A percentile compares a stretch with the other conserved stretches of the same genome.
Conservation (phyloP, 2,113 vertebrate genomes). For the Ptilorrhoa leucosticta region DNA sequence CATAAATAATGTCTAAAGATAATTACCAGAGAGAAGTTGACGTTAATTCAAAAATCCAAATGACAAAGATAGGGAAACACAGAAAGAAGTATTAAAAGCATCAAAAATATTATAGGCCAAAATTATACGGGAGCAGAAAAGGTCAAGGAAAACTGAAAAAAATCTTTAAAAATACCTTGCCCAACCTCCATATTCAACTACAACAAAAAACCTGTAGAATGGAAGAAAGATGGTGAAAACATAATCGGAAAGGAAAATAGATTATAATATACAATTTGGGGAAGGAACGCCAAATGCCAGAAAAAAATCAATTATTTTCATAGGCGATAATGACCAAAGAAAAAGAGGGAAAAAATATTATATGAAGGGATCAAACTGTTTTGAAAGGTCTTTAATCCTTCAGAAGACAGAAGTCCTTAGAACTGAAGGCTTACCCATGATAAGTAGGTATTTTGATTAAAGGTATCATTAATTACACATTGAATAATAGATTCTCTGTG, state of each 20-base stretch:
- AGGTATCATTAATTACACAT: not conserved
- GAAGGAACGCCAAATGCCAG: not conserved
- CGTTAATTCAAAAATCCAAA: not conserved
- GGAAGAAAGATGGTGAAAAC: not conserved
- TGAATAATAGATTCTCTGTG: not conserved
- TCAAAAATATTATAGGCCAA: not conserved
- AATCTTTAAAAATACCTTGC: not conserved
- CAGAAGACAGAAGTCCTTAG: not conserved
- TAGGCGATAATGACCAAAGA: not conserved
- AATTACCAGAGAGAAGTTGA: not conserved
- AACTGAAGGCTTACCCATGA: not conserved
- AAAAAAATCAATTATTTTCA: not conserved
- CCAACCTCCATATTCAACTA: not conserved
- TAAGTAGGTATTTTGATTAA: not conserved
- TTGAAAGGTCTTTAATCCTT: not conserved
- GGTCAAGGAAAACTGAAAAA: not conserved
- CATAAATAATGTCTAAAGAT: not conserved
- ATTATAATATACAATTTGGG: not conserved
- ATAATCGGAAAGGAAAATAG: not conserved
- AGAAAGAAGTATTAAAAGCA: not conserved
- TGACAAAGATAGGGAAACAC: not conserved
- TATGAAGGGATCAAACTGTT: not conserved
- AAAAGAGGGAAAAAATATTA: not conserved
- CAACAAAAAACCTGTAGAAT: not conserved
- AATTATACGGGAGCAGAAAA: not conserved